Evolutionary conservation across 2,888 invertebrate species (phyloP).

Genomic region (Melinopterus prodromus): DNA sequence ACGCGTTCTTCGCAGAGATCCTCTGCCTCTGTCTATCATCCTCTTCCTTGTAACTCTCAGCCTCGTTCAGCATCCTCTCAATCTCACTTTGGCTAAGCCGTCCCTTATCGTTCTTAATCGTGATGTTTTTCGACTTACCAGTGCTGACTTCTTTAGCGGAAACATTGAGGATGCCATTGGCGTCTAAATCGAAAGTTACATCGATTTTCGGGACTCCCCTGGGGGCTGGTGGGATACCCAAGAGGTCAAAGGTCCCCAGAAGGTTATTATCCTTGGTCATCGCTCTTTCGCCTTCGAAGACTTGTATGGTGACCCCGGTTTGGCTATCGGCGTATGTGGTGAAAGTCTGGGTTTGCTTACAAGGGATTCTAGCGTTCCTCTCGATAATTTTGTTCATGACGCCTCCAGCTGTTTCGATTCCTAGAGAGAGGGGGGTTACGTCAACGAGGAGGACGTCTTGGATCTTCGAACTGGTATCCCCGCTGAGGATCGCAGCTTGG

Average conservation of each 20-base stretch:
- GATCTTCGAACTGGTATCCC: conserved; percentile 67
- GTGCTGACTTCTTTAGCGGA: conserved; percentile 65
- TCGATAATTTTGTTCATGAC: conserved; percentile 74
- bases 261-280: conserved; percentile 68
- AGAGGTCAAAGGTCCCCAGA: conserved; percentile 61
- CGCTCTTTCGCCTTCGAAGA: conserved; percentile 68
- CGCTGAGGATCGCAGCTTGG: conserved; percentile 76
- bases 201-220: conserved; percentile 64
- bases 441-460: conserved; percentile 69
- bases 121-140: conserved; percentile 77
- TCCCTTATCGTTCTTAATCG: conserved; percentile 86
- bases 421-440: conserved; percentile 63
- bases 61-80: conserved; percentile 80
- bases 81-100: conserved; percentile 83
- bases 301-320: conserved; percentile 76
- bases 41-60: conserved; percentile 76
- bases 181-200: conserved; percentile 77
- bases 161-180: conserved; percentile 74
- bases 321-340: conserved; percentile 86
- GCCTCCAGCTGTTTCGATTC: conserved; percentile 64
- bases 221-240: conserved; percentile 66
- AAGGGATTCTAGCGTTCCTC: conserved; percentile 75
- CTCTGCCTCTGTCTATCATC: conserved; percentile 75
- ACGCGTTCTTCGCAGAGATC: conserved; percentile 74
- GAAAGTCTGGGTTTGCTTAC: conserved; percentile 77